Conservation (phyloP, 2,797 vertebrate genomes). For the Pygocentrus nattereri region DNA sequence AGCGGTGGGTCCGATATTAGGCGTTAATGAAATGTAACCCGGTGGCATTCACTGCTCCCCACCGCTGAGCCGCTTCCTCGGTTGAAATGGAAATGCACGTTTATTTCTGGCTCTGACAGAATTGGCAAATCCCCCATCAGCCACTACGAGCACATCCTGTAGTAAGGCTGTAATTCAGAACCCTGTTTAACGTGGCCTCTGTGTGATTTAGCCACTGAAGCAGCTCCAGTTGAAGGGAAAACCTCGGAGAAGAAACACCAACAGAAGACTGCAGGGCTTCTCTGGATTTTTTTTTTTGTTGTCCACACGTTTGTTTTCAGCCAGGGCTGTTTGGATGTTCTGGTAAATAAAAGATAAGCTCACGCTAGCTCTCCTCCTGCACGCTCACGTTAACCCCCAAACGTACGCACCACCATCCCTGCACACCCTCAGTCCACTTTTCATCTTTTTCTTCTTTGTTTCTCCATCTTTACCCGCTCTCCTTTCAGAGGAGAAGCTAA, state of each 20-base stretch:
- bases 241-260: neutral
- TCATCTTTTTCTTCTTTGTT: slow-evolving; percentile 11
- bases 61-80: slow-evolving; percentile 8
- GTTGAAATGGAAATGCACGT: slow-evolving; percentile 27
- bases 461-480: slow-evolving; percentile 4
- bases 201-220: neutral
- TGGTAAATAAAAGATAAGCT: slow-evolving; percentile 54
- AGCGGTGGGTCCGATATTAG: slow-evolving; percentile 11
- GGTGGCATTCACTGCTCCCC: slow-evolving; percentile 14
- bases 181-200: slow-evolving; percentile 9
- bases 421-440: slow-evolving; percentile 16
- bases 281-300: slow-evolving; percentile 30
- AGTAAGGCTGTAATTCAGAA: slow-evolving; percentile 21
- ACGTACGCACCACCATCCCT: slow-evolving; percentile 3
- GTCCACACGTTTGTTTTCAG: slow-evolving; percentile 35
- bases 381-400: slow-evolving; percentile 26
- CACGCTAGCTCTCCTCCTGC: neutral
- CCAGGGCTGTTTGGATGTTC: slow-evolving; percentile 27
- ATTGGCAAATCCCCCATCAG: slow-evolving; percentile 21
- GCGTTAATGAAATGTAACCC: slow-evolving; percentile 43
- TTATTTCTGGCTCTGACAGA: slow-evolving; percentile 46
- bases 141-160: neutral
- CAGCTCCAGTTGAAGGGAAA: neutral
- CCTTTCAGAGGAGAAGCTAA: slow-evolving; percentile 34
- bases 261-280: slow-evolving; percentile 16